These are phyloP conservation scores for Hyles lineata DNA, from an alignment of 2,888 invertebrate species.

Conservation along the genomic window DNA sequence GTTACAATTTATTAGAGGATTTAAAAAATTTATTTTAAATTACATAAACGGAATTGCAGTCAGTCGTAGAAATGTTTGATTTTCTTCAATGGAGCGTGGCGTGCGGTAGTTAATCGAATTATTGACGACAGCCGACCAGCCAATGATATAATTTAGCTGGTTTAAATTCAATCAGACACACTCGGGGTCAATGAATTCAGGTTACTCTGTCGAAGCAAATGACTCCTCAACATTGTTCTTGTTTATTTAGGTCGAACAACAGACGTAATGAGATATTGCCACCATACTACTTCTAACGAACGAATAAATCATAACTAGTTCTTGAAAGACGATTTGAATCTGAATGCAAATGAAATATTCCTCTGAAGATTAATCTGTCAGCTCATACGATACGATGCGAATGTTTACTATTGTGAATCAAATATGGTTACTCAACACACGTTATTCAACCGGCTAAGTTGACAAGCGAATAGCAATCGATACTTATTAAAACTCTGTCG, in stretches of 20 bases:
- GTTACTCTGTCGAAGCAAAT: conserved; percentile 65
- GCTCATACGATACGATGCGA: conserved; percentile 45
- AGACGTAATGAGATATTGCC: conserved; percentile 34
- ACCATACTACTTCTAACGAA: conserved; percentile 24
- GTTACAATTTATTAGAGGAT: background rate
- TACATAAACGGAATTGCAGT: background rate
- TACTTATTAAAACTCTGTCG: conserved; percentile 65
- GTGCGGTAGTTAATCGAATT: conserved; percentile 73
- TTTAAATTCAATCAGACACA: conserved; percentile 78
- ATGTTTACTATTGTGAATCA: conserved; percentile 38
- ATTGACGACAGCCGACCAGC: conserved; percentile 67
- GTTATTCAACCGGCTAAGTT: conserved; percentile 75
- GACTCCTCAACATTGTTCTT: conserved; percentile 53
- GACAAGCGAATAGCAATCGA: conserved; percentile 70
- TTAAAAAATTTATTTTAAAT: background rate
- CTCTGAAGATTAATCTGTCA: conserved; percentile 52
- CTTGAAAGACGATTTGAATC: conserved; percentile 31
- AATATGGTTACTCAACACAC: conserved; percentile 68
- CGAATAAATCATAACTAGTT: conserved; percentile 38
- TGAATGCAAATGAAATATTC: conserved; percentile 40
- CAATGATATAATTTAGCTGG: conserved; percentile 83
- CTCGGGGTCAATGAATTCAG: conserved; percentile 75
- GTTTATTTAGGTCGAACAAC: conserved; percentile 60
- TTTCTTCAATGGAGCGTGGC: conserved; percentile 61
- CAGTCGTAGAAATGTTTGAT: conserved; percentile 42